Evolutionary conservation across 2,888 invertebrate species (phyloP), one percentile per base, ranked within the genome.

Genomic region (Platynereis dumerilii): DNA sequence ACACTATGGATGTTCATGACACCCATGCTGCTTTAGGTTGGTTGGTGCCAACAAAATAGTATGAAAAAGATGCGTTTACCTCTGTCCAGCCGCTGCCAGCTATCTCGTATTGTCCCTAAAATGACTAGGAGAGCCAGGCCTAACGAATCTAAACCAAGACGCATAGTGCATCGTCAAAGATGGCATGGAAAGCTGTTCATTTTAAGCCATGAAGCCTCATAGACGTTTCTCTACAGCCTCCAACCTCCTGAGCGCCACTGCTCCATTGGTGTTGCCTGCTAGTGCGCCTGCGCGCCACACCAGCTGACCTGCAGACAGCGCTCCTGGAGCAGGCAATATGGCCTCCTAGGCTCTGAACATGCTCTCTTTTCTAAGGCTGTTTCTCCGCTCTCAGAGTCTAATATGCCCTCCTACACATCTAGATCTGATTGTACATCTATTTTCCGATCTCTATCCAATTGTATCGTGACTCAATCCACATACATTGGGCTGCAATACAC

Each of bases 81-180:
- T 54, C 54, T 53, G 42, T 55, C 55, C 26, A 54, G 54, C 3
- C 53, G 55, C 55, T 54, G 54, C 55, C 61, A 54, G 61, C 61
- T 61, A 39, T 39, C 54, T 55, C 61, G 61, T 53, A 61, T 61
- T 44, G 61, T 61, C 61, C 54, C 29, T 39, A 61, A 54, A 52
- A 61, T 52, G 27, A 61, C 39, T 42, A 61, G 53, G 54, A 61
- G 39, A 24, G 54, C 44, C n/a, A 61, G 61, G 54, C 42, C 54
- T 24, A 55, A 27, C 53, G 26, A 39, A 12, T 61, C 61, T 15
- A 61, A 61, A 29, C 61, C 55, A 34, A 42, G 39, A 29, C 61
- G 61, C 61, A 61, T 61, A 61, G 61, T 61, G 61, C 61, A 61
- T 61, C 24, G 44, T 61, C 42, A 52, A 34, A 34, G 60, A 45